Conservation (phyloP, 1,140 invertebrate species). For the Lasioglossum albipes region DNA sequence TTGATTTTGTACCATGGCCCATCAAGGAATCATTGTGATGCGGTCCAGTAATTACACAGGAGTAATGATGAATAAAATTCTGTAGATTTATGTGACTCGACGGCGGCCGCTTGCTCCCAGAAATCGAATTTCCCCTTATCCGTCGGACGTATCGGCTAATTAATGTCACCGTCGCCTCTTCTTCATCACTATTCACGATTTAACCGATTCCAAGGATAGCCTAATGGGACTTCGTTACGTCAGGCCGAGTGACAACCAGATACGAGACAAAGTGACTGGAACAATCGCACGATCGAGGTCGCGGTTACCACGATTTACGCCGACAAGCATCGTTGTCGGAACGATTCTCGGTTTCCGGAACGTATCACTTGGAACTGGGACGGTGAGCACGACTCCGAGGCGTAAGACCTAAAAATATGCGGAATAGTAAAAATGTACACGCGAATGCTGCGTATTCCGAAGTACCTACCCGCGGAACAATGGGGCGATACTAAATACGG, state of each 20-base stretch:
- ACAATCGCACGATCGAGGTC: constrained; percentile 30
- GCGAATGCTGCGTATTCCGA: neutral
- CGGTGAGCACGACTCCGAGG: neutral
- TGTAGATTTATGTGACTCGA: too few relatives aligned
- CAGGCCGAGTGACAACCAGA: neutral
- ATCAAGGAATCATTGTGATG: too few relatives aligned
- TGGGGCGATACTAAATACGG: too few relatives aligned
- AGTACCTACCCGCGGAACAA: too few relatives aligned
- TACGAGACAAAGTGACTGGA: constrained; percentile 10
- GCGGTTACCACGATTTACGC: neutral
- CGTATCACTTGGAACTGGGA: constrained; percentile 10
- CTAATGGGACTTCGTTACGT: neutral
- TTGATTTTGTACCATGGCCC: too few relatives aligned
- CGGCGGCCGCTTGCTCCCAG: too few relatives aligned
- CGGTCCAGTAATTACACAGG: too few relatives aligned
- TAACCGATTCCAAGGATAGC: neutral
- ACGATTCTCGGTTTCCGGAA: constrained; percentile 16
- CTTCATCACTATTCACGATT: neutral
- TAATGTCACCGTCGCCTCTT: neutral
- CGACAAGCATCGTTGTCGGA: neutral
- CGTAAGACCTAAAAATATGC: constrained; percentile 20
- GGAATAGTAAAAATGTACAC: neutral
- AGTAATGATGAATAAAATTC: too few relatives aligned
- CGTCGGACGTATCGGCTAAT: neutral
- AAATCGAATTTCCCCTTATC: too few relatives aligned